These are phyloP conservation scores for Altica lythri DNA, from an alignment of 2,888 invertebrate genomes.

Conservation along the genomic window DNA sequence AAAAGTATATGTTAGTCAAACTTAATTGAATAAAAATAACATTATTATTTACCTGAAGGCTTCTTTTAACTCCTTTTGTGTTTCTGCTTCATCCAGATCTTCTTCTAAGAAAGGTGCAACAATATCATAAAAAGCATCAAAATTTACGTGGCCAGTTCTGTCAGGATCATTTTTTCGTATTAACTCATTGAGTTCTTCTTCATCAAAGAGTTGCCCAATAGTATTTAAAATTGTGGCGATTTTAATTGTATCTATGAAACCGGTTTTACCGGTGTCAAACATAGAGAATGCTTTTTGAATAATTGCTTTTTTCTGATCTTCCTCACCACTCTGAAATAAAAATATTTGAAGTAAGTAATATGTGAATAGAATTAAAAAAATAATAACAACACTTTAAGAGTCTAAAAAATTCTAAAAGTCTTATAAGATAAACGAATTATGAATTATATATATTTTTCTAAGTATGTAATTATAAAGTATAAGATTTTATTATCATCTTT, in stretches of 20 bases:
- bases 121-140: constrained; percentile 91
- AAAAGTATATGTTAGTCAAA: no score
- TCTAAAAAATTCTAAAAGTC: no score
- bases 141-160: constrained; percentile 87
- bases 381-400: no score
- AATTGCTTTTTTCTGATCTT: constrained; percentile 84
- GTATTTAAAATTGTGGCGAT: constrained; percentile 92
- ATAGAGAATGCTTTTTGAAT: constrained; percentile 96
- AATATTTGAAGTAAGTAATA: background rate
- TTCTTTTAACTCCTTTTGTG: constrained; percentile 96
- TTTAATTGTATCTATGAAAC: constrained; percentile 88
- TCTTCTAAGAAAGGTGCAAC: constrained; percentile 94
- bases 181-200: constrained; percentile 84
- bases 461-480: no score
- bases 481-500: no score
- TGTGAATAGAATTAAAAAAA: no score
- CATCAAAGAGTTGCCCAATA: constrained; percentile 94
- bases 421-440: no score
- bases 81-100: constrained; percentile 94
- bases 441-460: no score
- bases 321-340: constrained; percentile 50
- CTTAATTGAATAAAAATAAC: no score
- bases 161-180: constrained; percentile 93
- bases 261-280: constrained; percentile 93
- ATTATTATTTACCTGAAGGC: constrained; percentile 89